Percentiles rank a stretch among this genome's conserved stretches.
phyloP scores from a whole-genome alignment of 2,113 vertebrate genomes.

The Sphyrna mokarran region DNA sequence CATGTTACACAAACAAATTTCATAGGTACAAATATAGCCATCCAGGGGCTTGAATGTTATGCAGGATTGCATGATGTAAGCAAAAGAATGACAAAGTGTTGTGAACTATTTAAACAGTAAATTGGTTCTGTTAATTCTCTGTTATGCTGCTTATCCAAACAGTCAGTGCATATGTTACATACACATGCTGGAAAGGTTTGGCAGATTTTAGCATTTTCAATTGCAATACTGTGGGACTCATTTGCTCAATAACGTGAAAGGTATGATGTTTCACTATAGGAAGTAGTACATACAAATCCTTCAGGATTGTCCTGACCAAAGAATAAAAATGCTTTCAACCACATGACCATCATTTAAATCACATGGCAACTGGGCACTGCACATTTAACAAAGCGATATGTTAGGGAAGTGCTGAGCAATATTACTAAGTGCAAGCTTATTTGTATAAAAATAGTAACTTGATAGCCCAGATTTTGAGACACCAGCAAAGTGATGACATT shows the following conservation, averaged over 20 bases:
- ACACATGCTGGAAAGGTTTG: not conserved
- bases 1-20: not conserved
- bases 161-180: not conserved
- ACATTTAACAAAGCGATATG: not conserved
- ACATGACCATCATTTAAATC: not conserved
- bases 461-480: not conserved
- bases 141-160: not conserved
- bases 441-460: not conserved
- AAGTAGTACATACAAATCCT: not conserved
- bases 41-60: not conserved
- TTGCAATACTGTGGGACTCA: not conserved
- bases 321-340: not conserved
- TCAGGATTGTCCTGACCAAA: not conserved
- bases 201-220: not conserved
- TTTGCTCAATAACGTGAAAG: not conserved
- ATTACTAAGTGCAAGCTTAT: not conserved
- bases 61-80: not conserved
- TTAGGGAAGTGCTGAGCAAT: not conserved
- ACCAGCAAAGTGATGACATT: too few relatives aligned
- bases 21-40: not conserved
- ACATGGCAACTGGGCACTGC: not conserved
- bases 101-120: not conserved
- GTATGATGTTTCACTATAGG: not conserved
- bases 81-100: not conserved
- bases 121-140: not conserved